Percentiles rank a stretch among this genome's conserved stretches.
These are phyloP conservation scores for Callopanchax toddi DNA, from an alignment of 2,113 vertebrate species.

Conservation along the genomic window DNA sequence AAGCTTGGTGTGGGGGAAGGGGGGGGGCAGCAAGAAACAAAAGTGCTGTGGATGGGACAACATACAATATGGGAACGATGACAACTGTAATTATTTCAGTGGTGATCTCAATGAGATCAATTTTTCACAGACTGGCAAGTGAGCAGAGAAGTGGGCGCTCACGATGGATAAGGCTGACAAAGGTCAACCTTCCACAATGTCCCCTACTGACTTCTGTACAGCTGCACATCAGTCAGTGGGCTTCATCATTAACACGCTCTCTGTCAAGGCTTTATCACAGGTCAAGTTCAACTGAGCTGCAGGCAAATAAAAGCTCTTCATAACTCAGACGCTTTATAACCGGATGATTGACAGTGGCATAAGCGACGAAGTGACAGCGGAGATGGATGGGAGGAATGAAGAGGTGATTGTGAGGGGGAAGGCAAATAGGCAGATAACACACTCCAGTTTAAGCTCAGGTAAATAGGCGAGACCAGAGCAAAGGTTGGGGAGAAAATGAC, in stretches of 20 bases:
- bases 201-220: slow-evolving; percentile 39
- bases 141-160: slow-evolving; percentile 10
- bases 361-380: slow-evolving; percentile 50
- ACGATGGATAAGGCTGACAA: slow-evolving; percentile 36
- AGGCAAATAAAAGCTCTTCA: slow-evolving; percentile 67
- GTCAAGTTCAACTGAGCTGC: slow-evolving; percentile 62
- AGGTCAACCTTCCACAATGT: slow-evolving; percentile 59
- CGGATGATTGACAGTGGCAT: slow-evolving; percentile 62
- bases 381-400: slow-evolving; percentile 39
- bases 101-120: slow-evolving; percentile 27
- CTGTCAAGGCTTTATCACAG: slow-evolving; percentile 65
- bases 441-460: background rate
- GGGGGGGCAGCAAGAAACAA: background rate
- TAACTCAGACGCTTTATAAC: slow-evolving; percentile 64
- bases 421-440: background rate
- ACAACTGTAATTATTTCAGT: slow-evolving; percentile 32
- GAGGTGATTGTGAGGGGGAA: slow-evolving; percentile 18
- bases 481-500: background rate
- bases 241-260: slow-evolving; percentile 63
- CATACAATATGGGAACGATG: background rate
- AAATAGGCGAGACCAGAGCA: background rate
- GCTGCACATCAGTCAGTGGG: slow-evolving; percentile 60
- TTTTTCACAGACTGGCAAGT: slow-evolving; percentile 17
- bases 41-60: background rate
- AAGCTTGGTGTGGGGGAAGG: background rate